Evolutionary conservation across 2,888 invertebrate genomes (phyloP), one percentile per base, ranked within the genome.

Genomic region (Arrhopalites spinosus): DNA sequence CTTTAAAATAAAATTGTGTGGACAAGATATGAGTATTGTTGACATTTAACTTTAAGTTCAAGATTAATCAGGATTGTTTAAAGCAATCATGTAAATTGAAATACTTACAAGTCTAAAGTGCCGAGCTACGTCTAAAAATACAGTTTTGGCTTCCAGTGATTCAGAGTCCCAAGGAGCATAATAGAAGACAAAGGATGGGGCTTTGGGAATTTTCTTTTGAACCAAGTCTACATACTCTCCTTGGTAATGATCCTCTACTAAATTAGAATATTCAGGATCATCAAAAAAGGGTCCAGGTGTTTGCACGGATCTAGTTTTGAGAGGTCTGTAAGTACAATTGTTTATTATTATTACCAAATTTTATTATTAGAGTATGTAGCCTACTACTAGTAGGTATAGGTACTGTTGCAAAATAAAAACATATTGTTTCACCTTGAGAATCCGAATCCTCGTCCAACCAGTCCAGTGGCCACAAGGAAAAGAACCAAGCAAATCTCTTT

Each of bases 111-210:
- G 66, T 43, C 78, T 75, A 67, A 81, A 81, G 75, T 81, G 78
- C 45, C 80, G 75, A 45, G 81, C 82, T 2, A 82, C 81, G 27
- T 70, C 72, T 11, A 80, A 59, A 73, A 82, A 81, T 13, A 80
- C 80, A 7, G 66, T 25, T 73, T 78, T 79, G 1, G 81, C 75
- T 17, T 77, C 81, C 13, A 82, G 78, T n/a, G 78, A 79, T 53
- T 82, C 82, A 0, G 81, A 80, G 53, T 82, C 82, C 82, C 81
- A 82, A 0, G 81, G 80, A 59, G 82, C 82, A 43, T 82, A 82
- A 73, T 81, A 82, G 72, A 82, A 81, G 17, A 82, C 74, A 66
- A 82, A 81, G 1, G 81, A 77, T 8, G 82, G 82, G 23, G 72
- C 67, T 36, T 74, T 77, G 3, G 81, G 80, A 71, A 82, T 82